Conservation (phyloP, 2,888 invertebrate genomes). For the Scaptomyza parva region DNA sequence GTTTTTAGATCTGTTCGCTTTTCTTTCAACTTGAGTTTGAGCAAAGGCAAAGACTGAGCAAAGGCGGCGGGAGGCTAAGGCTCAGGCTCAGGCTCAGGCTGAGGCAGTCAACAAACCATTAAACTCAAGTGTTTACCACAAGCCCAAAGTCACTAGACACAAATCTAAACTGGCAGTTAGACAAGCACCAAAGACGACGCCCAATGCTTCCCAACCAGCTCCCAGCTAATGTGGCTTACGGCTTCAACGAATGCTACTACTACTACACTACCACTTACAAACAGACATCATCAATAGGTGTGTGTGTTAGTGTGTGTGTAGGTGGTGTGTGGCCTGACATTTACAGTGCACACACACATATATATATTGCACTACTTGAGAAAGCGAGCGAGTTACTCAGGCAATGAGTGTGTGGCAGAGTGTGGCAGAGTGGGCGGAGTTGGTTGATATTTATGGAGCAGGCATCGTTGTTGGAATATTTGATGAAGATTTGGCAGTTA, state of each 20-base stretch:
- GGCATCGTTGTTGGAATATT: slow-evolving; percentile 31
- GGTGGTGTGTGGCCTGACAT: slow-evolving; percentile 30
- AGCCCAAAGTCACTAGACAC: slow-evolving; percentile 79
- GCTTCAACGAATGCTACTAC: background rate
- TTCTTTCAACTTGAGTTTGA: slow-evolving; percentile 7
- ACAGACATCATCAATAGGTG: slow-evolving; percentile 53
- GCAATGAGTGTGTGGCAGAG: background rate
- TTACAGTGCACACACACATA: too few relatives aligned
- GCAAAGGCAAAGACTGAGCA: background rate
- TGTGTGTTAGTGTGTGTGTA: slow-evolving; percentile 35
- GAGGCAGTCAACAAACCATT: slow-evolving; percentile 77
- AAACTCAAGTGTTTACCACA: slow-evolving; percentile 79
- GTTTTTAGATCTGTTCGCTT: slow-evolving; percentile 22
- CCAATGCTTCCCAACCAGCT: slow-evolving; percentile 3
- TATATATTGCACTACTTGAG: slow-evolving; percentile 41
- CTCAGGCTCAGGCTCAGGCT: slow-evolving; percentile 1
- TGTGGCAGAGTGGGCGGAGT: background rate
- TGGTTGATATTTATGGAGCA: slow-evolving; percentile 33
- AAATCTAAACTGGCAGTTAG: slow-evolving; percentile 81
- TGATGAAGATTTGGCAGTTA: slow-evolving; percentile 49
- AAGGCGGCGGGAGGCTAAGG: too few relatives aligned
- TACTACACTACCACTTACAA: background rate
- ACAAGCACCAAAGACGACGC: slow-evolving; percentile 46
- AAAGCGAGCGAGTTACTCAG: slow-evolving; percentile 38
- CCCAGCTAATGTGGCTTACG: slow-evolving; percentile 22